phyloP scores from a whole-genome alignment of 2,113 vertebrate genomes.

The Paratilapia polleni region DNA sequence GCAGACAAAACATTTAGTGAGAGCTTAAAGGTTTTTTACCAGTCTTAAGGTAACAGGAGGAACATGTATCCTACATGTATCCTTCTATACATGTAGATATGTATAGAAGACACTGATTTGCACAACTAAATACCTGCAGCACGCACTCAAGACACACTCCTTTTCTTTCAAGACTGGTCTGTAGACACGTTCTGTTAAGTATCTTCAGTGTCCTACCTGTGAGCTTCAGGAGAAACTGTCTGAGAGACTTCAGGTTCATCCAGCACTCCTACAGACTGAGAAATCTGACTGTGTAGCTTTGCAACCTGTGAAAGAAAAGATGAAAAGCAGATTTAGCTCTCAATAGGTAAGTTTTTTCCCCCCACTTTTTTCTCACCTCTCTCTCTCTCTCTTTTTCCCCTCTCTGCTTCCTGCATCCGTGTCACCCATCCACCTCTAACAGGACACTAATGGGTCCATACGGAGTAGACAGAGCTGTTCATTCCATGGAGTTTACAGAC shows the following conservation, averaged over 20 bases:
- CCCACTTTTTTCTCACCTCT: neutral
- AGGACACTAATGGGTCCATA: conserved; percentile 94
- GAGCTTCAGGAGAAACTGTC: neutral
- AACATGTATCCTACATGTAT: no score
- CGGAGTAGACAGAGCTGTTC: conserved; percentile 85
- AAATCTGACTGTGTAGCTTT: neutral
- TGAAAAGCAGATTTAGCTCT: neutral
- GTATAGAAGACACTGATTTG: neutral
- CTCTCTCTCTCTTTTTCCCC: neutral
- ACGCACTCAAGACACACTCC: neutral
- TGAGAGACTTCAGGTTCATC: neutral
- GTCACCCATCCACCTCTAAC: neutral
- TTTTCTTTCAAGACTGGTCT: neutral
- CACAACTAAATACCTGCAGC: neutral
- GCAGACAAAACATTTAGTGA: no score
- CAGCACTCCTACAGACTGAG: neutral
- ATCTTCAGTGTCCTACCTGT: neutral
- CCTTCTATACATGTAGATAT: no score
- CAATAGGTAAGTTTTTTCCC: no score
- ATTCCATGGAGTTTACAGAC: conserved; percentile 88
- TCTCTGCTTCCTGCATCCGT: neutral
- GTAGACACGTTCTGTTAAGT: neutral
- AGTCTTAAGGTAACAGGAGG: no score
- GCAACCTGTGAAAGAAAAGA: neutral
- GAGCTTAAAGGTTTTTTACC: no score